Evolutionary conservation across 2,797 vertebrate species (phyloP).

Genomic region (Urocyon cinereoargenteus): DNA sequence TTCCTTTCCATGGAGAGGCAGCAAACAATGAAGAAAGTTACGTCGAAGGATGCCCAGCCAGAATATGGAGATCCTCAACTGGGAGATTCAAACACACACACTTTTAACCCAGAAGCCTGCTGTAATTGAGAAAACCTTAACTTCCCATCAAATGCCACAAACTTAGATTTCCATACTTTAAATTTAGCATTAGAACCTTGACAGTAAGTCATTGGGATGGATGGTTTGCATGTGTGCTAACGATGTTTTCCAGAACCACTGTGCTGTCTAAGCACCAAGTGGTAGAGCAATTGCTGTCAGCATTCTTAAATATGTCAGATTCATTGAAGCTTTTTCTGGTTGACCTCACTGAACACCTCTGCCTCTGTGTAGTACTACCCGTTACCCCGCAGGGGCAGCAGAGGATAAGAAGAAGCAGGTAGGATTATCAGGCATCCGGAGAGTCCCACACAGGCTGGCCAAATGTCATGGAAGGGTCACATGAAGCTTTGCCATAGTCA

Average conservation of each 20-base stretch:
- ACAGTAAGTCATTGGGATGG: background rate
- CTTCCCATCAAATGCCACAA: background rate
- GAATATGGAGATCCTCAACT: background rate
- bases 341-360: background rate
- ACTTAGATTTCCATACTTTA: background rate
- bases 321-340: background rate
- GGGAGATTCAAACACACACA: background rate
- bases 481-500: background rate
- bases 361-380: background rate
- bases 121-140: background rate
- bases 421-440: background rate
- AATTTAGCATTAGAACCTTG: background rate
- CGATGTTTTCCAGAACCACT: background rate
- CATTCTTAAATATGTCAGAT: background rate
- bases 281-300: rapidly evolving
- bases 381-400: slow-evolving; percentile 32
- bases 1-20: background rate
- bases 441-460: background rate
- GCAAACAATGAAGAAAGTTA: background rate
- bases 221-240: too few relatives aligned
- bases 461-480: rapidly evolving
- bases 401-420: background rate
- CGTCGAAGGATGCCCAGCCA: background rate
- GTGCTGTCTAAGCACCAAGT: background rate
- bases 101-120: background rate